Evolutionary conservation across 2,113 vertebrate species (phyloP), one percentile per base, ranked within the genome.

Genomic region (Carassius gibelio): DNA sequence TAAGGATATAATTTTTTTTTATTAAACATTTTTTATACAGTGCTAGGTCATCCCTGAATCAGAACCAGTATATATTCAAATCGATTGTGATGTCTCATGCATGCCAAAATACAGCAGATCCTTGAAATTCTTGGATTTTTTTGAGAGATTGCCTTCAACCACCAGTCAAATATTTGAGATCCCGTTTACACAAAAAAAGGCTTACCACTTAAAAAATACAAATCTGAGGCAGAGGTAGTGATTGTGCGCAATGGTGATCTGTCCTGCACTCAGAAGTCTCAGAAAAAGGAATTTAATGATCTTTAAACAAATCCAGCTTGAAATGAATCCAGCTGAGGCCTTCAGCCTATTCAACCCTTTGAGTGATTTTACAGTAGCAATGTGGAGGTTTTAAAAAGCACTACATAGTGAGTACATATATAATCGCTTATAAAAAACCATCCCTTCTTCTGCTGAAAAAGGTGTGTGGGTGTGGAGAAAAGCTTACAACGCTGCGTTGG

Each of bases 391-490:
- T 78, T 50, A 10, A 50, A 86, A 78, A 84, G 59, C 75, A 19
- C n/a, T 36, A 62, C 45, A 52, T 61, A 61, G 36, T 55, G 42
- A 61, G 75, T 48, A 62, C 77, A 69, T 71, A 45, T 38, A 77
- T 62, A 61, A 88, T 77, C 72, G 26, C 52, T 55, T 74, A 42
- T 61, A 15, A 75, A 75, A 81, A 80, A 55, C 72, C 30, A 21
- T 52, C 74, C 23, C 50, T 77, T 88, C 71, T 75, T 52, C 26
- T 30, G 36, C 23, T 71, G 34, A 82, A 79, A 84, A 82, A 75
- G 59, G 19, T 71, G 84, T 62, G 87, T 86, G 85, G 85, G 85
- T 77, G 87, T 30, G 42, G 57, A 84, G 76, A 84, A 81, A 84
- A 38, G 69, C 81, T 55, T 76, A 64, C 75, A 83, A 55, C 17